Evolutionary conservation across 2,888 invertebrate genomes (phyloP).

Genomic region (Nasonovia ribisnigri): DNA sequence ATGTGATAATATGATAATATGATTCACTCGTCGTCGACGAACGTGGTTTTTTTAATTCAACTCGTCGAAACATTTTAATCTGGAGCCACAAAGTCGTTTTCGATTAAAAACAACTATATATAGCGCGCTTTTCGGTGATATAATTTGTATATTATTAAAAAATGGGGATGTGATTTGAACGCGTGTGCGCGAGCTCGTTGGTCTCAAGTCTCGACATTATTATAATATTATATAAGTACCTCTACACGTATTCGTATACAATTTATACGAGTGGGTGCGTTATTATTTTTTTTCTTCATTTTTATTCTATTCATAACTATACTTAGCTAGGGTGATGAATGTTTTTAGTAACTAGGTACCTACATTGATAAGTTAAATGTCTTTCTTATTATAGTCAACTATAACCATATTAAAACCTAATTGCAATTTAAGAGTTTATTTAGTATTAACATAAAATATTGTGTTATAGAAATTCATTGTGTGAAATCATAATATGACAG

Average conservation of each 20-base stretch:
- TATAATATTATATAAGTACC: background rate
- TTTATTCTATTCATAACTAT: background rate
- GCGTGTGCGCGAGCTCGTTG: background rate
- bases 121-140: background rate
- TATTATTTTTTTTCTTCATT: background rate
- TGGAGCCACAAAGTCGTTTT: background rate
- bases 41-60: background rate
- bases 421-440: background rate
- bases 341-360: background rate
- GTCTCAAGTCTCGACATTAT: background rate
- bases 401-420: background rate
- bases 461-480: background rate
- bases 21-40: background rate
- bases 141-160: background rate
- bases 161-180: background rate
- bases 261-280: background rate
- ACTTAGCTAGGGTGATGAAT: background rate
- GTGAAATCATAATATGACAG: background rate
- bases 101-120: background rate
- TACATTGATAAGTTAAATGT: background rate
- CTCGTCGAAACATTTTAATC: background rate
- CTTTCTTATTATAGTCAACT: no score
- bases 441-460: background rate
- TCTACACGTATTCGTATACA: background rate
- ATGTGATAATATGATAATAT: background rate